A percentile compares a stretch with the other conserved stretches of the same genome.
phyloP scores from a whole-genome alignment of 1,140 invertebrate species.

The Zaprionus africanus region DNA sequence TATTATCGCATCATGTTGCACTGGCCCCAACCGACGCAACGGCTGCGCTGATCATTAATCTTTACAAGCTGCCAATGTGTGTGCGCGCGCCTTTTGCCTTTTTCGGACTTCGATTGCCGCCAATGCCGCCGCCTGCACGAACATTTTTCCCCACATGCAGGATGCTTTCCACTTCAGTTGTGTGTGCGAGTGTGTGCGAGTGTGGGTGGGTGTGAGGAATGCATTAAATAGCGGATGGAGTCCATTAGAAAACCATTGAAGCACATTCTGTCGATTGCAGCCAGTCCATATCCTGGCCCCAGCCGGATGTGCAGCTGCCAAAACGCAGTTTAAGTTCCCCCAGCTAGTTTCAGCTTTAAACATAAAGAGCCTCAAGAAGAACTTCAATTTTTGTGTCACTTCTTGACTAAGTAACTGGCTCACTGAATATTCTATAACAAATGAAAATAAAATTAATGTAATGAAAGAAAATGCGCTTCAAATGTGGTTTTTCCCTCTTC shows the following conservation, averaged over 20 bases:
- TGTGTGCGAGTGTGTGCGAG: not conserved
- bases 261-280: conserved; percentile 82
- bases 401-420: conserved; percentile 46
- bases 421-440: conserved; percentile 51
- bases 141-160: conserved; percentile 18
- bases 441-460: conserved; percentile 50
- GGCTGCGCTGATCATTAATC: conserved; percentile 76
- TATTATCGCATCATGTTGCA: conserved; percentile 72
- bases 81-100: conserved; percentile 77
- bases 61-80: conserved; percentile 81
- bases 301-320: conserved; percentile 70
- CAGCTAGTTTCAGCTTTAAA: conserved; percentile 7
- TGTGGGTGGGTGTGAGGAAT: conserved; percentile 40
- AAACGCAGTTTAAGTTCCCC: conserved; percentile 47
- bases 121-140: conserved; percentile 11
- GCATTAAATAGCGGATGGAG: conserved; percentile 80
- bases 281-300: conserved; percentile 63
- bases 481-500: conserved; percentile 31
- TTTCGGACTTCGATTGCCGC: conserved; percentile 75
- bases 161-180: conserved; percentile 29
- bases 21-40: conserved; percentile 20
- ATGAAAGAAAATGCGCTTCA: conserved; percentile 47
- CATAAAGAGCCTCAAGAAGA: not conserved
- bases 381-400: not conserved
- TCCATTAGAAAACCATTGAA: conserved; percentile 82